These are phyloP conservation scores for Torymus tubicola DNA, from an alignment of 2,888 invertebrate species.

Conservation along the genomic window DNA sequence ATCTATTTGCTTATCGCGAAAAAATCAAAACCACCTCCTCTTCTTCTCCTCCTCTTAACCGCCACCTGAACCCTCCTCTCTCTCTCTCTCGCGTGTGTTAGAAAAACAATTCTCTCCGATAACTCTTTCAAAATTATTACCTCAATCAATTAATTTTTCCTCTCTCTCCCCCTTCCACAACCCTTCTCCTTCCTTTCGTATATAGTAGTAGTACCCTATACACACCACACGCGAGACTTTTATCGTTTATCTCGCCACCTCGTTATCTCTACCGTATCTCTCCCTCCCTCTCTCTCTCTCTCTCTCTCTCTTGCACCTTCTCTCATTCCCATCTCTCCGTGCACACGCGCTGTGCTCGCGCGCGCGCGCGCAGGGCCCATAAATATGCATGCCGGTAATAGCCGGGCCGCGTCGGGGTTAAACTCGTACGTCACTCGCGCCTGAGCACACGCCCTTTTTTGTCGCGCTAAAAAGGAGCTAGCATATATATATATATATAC, in stretches of 20 bases:
- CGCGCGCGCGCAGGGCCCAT: no score
- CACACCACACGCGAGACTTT: constrained; percentile 54
- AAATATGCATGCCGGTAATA: constrained; percentile 63
- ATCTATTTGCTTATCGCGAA: background rate
- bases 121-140: constrained; percentile 37
- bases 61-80: no score
- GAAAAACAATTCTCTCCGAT: constrained; percentile 31
- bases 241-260: constrained; percentile 59
- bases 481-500: no score
- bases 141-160: constrained; percentile 49
- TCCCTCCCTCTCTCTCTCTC: constrained; percentile 38
- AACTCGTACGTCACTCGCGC: constrained; percentile 30
- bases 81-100: background rate
- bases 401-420: constrained; percentile 31
- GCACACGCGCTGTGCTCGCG: constrained; percentile 25
- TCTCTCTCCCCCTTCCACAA: constrained; percentile 26
- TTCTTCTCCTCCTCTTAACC: no score
- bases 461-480: constrained; percentile 15
- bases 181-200: constrained; percentile 40
- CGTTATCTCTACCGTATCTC: constrained; percentile 47
- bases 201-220: constrained; percentile 39
- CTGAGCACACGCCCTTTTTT: constrained; percentile 47
- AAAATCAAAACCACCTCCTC: no score
- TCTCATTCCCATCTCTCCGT: constrained; percentile 56
- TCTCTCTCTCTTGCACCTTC: constrained; percentile 48